Evolutionary conservation across 2,888 invertebrate genomes (phyloP).

Genomic region (Mellilla xanthometata): DNA sequence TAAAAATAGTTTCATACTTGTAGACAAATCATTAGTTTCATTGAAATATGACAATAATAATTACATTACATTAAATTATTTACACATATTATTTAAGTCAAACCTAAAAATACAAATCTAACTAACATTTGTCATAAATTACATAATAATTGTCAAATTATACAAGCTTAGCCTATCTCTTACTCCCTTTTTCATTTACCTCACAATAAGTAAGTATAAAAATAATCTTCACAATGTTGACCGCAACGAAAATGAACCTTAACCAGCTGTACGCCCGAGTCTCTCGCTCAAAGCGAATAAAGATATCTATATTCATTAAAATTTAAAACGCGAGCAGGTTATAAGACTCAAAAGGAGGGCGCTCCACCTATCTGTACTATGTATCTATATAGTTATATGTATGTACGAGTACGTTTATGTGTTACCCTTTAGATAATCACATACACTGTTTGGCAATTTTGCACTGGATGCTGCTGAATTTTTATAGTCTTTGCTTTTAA

Average conservation of each 20-base stretch:
- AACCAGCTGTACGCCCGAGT: slow-evolving; percentile 42
- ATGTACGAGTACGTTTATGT: slow-evolving; percentile 19
- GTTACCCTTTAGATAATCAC: slow-evolving; percentile 19
- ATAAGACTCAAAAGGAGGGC: slow-evolving; percentile 68
- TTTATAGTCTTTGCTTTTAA: slow-evolving; percentile 4
- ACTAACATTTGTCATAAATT: too few species aligned
- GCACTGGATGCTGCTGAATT: slow-evolving; percentile 2
- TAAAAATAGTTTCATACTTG: too few species aligned
- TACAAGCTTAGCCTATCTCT: too few species aligned
- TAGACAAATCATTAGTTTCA: too few species aligned
- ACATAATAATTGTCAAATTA: too few species aligned
- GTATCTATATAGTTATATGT: too few species aligned
- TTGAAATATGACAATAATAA: too few species aligned
- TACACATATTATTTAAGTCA: too few species aligned
- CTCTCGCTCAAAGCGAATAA: slow-evolving; percentile 69
- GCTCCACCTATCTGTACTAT: slow-evolving; percentile 26
- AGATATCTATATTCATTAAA: slow-evolving; percentile 79
- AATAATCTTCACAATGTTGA: slow-evolving; percentile 4
- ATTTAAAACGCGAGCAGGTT: slow-evolving; percentile 74
- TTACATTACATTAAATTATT: too few species aligned
- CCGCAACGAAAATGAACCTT: slow-evolving; percentile 34
- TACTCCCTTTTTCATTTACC: too few species aligned
- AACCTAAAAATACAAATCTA: too few species aligned
- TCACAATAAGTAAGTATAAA: too few species aligned
- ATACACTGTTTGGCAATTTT: slow-evolving; percentile 15